These are phyloP conservation scores for Papilio aristodemus DNA, from an alignment of 1,140 invertebrate species.

Conservation along the genomic window DNA sequence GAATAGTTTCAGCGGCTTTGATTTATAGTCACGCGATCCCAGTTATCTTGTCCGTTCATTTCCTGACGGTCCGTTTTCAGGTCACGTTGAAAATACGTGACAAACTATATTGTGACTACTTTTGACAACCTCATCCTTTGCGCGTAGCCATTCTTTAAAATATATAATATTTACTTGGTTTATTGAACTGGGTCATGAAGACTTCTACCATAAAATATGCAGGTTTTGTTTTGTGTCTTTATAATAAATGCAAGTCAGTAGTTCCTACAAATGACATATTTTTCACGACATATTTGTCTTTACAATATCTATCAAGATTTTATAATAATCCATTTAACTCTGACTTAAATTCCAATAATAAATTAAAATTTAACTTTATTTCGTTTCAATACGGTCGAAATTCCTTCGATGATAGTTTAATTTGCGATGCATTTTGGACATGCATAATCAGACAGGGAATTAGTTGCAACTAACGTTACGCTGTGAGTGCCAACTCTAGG, in stretches of 20 bases:
- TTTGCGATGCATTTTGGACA: not conserved
- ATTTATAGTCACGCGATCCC: conserved; percentile 14
- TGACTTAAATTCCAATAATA: not conserved
- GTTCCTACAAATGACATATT: too few relatives aligned
- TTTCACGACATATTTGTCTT: too few relatives aligned
- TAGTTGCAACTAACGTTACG: not conserved
- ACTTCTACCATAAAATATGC: not conserved
- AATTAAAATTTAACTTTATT: not conserved
- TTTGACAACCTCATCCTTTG: not conserved
- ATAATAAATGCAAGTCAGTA: too few relatives aligned
- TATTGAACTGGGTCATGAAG: not conserved
- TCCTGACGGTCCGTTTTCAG: not conserved
- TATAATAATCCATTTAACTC: not conserved
- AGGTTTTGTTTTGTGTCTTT: too few relatives aligned
- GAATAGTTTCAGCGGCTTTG: conserved; percentile 7
- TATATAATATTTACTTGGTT: not conserved
- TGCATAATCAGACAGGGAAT: conserved; percentile 2
- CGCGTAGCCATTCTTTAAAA: not conserved
- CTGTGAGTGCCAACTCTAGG: conserved; percentile 12
- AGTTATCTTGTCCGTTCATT: conserved; percentile 7
- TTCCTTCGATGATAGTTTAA: not conserved
- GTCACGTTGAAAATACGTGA: not conserved
- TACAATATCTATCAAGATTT: not conserved
- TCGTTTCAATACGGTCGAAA: not conserved
- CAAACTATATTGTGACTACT: not conserved